A percentile compares a stretch with the other conserved stretches of the same genome.
These are phyloP conservation scores for Luscinia megarhynchos DNA, from an alignment of 2,797 vertebrate species.

Conservation along the genomic window DNA sequence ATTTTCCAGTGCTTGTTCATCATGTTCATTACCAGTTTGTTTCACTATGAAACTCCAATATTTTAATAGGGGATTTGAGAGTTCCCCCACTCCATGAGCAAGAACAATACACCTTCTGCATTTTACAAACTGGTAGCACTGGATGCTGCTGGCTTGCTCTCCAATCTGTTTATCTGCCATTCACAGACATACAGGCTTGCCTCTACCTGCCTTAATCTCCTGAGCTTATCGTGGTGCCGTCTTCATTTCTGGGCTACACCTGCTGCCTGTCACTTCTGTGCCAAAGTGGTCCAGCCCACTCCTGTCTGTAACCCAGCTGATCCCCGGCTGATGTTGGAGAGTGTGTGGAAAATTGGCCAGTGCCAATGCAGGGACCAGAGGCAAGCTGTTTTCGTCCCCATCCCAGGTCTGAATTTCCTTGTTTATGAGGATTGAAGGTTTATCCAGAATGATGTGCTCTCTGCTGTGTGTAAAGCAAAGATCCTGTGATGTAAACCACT, in stretches of 20 bases:
- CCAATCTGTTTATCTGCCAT: background rate
- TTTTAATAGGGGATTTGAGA: background rate
- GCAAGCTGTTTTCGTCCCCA: background rate
- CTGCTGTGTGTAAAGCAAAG: background rate
- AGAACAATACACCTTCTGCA: background rate
- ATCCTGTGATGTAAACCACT: background rate
- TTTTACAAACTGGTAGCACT: background rate
- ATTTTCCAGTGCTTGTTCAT: background rate
- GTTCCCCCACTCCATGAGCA: fast-evolving
- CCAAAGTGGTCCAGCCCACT: background rate
- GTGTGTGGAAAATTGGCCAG: fast-evolving
- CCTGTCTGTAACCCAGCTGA: background rate
- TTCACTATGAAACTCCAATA: background rate
- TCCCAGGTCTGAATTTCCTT: background rate
- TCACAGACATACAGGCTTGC: background rate
- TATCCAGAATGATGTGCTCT: background rate
- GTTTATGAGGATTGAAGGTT: background rate
- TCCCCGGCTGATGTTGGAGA: background rate
- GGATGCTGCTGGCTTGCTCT: background rate
- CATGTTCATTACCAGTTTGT: background rate
- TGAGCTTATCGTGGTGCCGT: fast-evolving
- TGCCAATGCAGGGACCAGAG: background rate
- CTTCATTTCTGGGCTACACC: fast-evolving
- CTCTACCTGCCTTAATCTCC: background rate
- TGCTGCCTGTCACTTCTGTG: background rate